Conservation (phyloP, 1,140 invertebrate species). For the Condylostylus longicornis region DNA sequence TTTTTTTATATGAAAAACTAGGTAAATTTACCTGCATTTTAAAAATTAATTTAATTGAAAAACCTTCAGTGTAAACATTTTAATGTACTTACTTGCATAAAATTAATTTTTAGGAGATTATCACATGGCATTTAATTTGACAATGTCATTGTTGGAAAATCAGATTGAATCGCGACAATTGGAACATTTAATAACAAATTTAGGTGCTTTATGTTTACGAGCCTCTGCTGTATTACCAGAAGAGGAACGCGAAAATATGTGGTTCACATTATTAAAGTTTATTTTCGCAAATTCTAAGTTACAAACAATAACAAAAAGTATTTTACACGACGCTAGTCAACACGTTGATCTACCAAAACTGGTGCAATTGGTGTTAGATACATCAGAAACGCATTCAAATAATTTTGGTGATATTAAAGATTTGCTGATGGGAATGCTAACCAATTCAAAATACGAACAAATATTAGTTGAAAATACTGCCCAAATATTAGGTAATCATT, state of each 20-base stretch:
- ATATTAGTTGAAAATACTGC: constrained; percentile 27
- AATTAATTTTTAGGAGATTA: too few relatives aligned
- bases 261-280: constrained; percentile 33
- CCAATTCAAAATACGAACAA: constrained; percentile 33
- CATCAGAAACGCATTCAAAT: constrained; percentile 23
- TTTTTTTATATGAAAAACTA: constrained; percentile 34
- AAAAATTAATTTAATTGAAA: too few relatives aligned
- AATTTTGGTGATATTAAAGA: constrained; percentile 37
- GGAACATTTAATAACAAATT: constrained; percentile 17
- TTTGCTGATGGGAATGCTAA: constrained; percentile 35
- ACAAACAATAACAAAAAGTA: constrained; percentile 26
- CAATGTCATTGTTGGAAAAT: constrained; percentile 25
- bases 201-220: constrained; percentile 29
- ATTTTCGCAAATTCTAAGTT: constrained; percentile 22
- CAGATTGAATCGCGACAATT: constrained; percentile 11
- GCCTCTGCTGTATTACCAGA: constrained; percentile 27
- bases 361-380: constrained; percentile 33
- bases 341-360: constrained; percentile 36
- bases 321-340: constrained; percentile 37
- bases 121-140: constrained; percentile 32
- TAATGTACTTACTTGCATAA: too few relatives aligned
- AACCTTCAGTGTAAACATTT: too few relatives aligned
- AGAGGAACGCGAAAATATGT: constrained; percentile 31
- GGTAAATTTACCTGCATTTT: too few relatives aligned
- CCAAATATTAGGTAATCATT: constrained; percentile 27